Percentiles rank a stretch among this genome's conserved stretches.
Evolutionary conservation across 2,888 invertebrate species (phyloP).

Genomic region (Oscheius sp.): DNA sequence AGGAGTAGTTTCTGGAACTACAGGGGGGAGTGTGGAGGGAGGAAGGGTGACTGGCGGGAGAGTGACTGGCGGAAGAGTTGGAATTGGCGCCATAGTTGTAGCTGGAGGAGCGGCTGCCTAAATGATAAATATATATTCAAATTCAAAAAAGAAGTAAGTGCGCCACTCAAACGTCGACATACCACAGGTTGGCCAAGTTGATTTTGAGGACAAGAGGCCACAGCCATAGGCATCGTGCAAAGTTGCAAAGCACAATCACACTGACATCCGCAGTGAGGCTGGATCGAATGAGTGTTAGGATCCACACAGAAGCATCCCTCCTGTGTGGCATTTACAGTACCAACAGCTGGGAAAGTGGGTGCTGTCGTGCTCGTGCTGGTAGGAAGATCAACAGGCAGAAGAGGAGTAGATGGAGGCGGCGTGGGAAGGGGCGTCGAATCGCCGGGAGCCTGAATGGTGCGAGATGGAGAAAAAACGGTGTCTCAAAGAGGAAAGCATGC

Average conservation of each 20-base stretch:
- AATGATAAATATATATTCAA: background rate
- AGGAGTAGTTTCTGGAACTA: background rate
- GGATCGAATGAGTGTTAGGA: slow-evolving; percentile 34
- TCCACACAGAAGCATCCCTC: slow-evolving; percentile 55
- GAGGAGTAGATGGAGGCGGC: slow-evolving; percentile 22
- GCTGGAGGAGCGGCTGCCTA: slow-evolving; percentile 11
- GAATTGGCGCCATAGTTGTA: background rate
- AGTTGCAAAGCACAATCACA: slow-evolving; percentile 49
- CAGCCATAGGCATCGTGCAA: slow-evolving; percentile 48
- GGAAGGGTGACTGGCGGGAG: slow-evolving; percentile 27
- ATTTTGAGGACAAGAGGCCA: slow-evolving; percentile 54
- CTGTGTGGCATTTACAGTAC: slow-evolving; percentile 40
- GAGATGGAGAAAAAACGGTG: background rate
- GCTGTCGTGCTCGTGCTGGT: slow-evolving; percentile 25
- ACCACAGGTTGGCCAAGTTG: slow-evolving; percentile 34
- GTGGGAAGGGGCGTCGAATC: background rate
- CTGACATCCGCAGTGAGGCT: slow-evolving; percentile 45
- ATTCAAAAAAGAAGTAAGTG: background rate
- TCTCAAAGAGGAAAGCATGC: too few relatives aligned
- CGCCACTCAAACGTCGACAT: background rate
- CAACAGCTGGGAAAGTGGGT: slow-evolving; percentile 44
- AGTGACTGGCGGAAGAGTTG: slow-evolving; percentile 23
- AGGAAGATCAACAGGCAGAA: background rate
- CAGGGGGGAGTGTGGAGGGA: slow-evolving; percentile 13
- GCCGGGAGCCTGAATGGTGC: slow-evolving; percentile 13